Conservation (phyloP, 2,797 vertebrate genomes). For the Masticophis lateralis region DNA sequence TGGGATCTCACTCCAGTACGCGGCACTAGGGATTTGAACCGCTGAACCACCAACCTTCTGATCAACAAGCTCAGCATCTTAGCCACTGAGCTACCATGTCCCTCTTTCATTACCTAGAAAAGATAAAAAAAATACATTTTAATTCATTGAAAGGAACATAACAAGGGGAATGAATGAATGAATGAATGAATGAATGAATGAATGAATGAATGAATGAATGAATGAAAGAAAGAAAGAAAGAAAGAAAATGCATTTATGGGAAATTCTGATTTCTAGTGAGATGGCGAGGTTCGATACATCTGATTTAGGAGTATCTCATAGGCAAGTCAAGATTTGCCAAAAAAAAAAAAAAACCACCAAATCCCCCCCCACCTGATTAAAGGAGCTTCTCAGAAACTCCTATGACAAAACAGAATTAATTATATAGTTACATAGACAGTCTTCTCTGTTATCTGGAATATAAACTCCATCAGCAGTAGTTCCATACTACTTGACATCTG, state of each 20-base stretch:
- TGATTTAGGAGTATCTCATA: accelerated
- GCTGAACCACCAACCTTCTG: too few relatives aligned
- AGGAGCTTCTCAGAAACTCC: not conserved
- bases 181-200: not conserved
- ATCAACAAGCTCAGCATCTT: too few relatives aligned
- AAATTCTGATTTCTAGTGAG: not conserved
- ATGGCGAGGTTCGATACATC: not conserved
- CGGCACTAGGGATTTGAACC: too few relatives aligned
- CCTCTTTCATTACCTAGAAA: slow-evolving; percentile 34
- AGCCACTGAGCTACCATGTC: too few relatives aligned
- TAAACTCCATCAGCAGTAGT: not conserved
- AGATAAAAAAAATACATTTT: not conserved
- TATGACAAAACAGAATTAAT: not conserved
- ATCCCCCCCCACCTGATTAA: not conserved
- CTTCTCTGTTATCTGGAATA: not conserved
- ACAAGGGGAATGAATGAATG: not conserved
- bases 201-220: too few relatives aligned
- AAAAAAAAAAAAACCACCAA: not conserved
- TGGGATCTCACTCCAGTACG: too few relatives aligned
- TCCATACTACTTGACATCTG: not conserved
- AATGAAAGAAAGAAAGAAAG: not conserved
- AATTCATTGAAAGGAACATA: not conserved
- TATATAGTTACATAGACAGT: not conserved
- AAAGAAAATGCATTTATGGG: not conserved
- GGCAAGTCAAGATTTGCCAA: accelerated